Evolutionary conservation across 2,797 vertebrate species (phyloP).

Genomic region (Moxostoma hubbsi): DNA sequence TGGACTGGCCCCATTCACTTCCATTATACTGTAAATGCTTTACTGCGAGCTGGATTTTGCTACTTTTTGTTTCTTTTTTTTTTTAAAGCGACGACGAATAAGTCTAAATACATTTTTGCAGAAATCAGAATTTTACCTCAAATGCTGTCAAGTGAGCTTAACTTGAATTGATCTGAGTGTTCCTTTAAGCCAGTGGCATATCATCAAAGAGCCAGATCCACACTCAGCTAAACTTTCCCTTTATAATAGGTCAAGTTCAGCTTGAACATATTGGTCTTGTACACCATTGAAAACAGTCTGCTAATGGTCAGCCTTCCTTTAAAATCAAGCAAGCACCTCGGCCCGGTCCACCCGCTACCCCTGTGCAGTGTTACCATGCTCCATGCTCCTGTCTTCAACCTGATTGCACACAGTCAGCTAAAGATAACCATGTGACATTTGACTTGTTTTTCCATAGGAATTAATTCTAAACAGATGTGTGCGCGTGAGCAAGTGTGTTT

Average conservation of each 20-base stretch:
- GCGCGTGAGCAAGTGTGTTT: conserved; percentile 47
- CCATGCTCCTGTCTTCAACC: conserved; percentile 68
- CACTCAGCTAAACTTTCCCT: conserved; percentile 66
- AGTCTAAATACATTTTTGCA: too few relatives aligned
- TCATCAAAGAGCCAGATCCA: not conserved
- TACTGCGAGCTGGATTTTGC: too few relatives aligned
- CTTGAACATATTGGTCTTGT: conserved; percentile 65
- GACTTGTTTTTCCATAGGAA: conserved; percentile 72
- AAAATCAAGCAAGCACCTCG: conserved; percentile 59
- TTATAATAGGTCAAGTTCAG: conserved; percentile 42
- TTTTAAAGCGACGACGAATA: too few relatives aligned
- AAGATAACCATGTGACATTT: conserved; percentile 83
- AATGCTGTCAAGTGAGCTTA: too few relatives aligned
- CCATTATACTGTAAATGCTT: too few relatives aligned
- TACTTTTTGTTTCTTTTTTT: too few relatives aligned
- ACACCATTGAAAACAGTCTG: conserved; percentile 73
- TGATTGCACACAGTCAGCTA: conserved; percentile 79
- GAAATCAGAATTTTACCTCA: too few relatives aligned
- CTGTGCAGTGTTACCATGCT: conserved; percentile 72
- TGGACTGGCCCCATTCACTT: too few relatives aligned
- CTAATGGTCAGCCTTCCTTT: conserved; percentile 69
- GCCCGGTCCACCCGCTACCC: conserved; percentile 51
- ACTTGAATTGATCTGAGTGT: too few relatives aligned
- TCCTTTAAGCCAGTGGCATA: too few relatives aligned
- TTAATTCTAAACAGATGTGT: conserved; percentile 79